These are phyloP conservation scores for Rhagophthalmus giganteus DNA, from an alignment of 2,888 invertebrate species.

Conservation along the genomic window DNA sequence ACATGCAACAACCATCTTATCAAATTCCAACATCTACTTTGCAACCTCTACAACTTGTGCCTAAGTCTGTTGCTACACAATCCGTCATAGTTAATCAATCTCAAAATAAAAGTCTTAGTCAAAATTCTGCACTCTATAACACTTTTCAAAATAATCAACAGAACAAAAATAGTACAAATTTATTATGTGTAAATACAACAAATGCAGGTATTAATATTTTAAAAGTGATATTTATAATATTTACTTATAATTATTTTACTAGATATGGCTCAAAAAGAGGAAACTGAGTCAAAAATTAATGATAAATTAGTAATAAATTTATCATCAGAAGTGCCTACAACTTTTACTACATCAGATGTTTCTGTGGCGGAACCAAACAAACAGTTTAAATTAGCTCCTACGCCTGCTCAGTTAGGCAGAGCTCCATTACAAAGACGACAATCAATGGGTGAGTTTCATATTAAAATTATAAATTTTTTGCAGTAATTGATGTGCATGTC, in stretches of 20 bases:
- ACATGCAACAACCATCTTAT: conserved; percentile 54
- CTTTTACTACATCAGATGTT: conserved; percentile 26
- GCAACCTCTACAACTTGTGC: conserved; percentile 47
- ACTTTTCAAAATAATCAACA: not conserved
- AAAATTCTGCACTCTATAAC: conserved; percentile 11
- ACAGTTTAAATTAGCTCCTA: conserved; percentile 83
- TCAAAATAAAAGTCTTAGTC: conserved; percentile 32
- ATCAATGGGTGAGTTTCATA: conserved; percentile 68
- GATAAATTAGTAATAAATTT: conserved; percentile 33
- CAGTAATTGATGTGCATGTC: too few species aligned
- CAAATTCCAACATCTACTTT: conserved; percentile 55
- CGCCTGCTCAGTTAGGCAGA: conserved; percentile 89
- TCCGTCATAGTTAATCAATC: conserved; percentile 63
- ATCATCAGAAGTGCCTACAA: conserved; percentile 36
- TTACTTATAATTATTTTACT: not conserved
- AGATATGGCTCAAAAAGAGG: conserved; percentile 9
- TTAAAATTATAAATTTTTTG: too few species aligned
- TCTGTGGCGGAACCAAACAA: conserved; percentile 35
- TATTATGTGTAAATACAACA: conserved; percentile 11
- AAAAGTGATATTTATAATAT: not conserved
- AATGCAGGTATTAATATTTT: conserved; percentile 23
- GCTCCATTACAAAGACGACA: conserved; percentile 87
- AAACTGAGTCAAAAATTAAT: conserved; percentile 14
- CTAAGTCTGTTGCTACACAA: conserved; percentile 53
- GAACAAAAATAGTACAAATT: conserved; percentile 1